Evolutionary conservation across 2,888 invertebrate genomes (phyloP).

Genomic region (Gnatocerus cornutus): DNA sequence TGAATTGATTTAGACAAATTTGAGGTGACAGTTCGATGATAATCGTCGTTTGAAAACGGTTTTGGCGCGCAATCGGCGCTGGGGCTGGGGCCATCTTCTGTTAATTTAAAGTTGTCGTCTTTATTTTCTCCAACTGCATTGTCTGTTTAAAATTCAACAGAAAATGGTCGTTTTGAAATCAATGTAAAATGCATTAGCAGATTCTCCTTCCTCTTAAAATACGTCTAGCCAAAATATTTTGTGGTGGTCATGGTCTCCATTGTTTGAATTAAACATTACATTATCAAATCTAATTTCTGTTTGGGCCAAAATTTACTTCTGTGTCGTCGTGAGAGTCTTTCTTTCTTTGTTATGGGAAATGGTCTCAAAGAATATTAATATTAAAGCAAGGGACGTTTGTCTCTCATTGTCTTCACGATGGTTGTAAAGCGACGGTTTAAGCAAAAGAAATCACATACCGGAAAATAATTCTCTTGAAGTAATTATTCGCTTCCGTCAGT

Average conservation of each 20-base stretch:
- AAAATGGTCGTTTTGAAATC: not conserved
- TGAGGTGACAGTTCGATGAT: conserved; percentile 32
- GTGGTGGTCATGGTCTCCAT: conserved; percentile 32
- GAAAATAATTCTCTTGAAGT: conserved; percentile 67
- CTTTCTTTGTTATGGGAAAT: conserved; percentile 65
- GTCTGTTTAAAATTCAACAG: too few species aligned
- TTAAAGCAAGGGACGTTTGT: conserved; percentile 52
- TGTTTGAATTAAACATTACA: conserved; percentile 1
- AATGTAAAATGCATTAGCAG: conserved; percentile 17
- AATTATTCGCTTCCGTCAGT: conserved; percentile 68
- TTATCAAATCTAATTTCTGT: conserved; percentile 22
- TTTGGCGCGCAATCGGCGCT: too few species aligned
- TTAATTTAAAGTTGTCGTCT: too few species aligned
- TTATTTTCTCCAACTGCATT: too few species aligned
- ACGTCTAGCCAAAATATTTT: conserved; percentile 27
- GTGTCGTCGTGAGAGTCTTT: conserved; percentile 50
- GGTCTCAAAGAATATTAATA: conserved; percentile 64
- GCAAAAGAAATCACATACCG: conserved; percentile 67
- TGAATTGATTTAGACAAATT: conserved; percentile 34
- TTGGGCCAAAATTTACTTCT: conserved; percentile 32
- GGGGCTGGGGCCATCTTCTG: too few species aligned
- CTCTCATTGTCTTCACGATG: conserved; percentile 50
- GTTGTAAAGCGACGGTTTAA: conserved; percentile 46
- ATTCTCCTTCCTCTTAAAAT: not conserved
- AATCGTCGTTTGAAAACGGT: conserved; percentile 31